These are phyloP conservation scores for Ypsolopha scabrella DNA, from an alignment of 2,888 invertebrate species.

Conservation along the genomic window DNA sequence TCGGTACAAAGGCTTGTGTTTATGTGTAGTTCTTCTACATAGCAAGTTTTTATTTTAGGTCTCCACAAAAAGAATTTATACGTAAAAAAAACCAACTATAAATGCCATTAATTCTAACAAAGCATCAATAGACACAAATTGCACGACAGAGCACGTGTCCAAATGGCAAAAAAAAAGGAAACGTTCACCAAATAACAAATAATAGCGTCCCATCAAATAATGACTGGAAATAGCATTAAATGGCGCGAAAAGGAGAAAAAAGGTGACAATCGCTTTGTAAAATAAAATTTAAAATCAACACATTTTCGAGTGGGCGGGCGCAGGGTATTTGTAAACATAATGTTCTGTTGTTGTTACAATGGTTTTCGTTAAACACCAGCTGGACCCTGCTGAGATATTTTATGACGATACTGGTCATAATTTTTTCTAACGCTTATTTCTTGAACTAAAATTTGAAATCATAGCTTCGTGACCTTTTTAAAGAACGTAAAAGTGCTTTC, in stretches of 20 bases:
- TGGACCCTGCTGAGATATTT: not conserved
- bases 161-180: conserved; percentile 27
- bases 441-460: not conserved
- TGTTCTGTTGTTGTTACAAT: conserved; percentile 51
- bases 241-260: conserved; percentile 63
- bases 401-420: not conserved
- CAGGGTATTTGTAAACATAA: conserved; percentile 64
- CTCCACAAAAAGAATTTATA: not conserved
- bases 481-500: not conserved
- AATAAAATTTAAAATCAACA: conserved; percentile 64
- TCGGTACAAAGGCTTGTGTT: no score
- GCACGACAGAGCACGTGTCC: conserved; percentile 48
- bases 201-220: conserved; percentile 14
- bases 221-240: conserved; percentile 59
- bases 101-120: conserved; percentile 34
- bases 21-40: no score
- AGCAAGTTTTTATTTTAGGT: no score
- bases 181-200: conserved; percentile 7
- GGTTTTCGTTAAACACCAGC: conserved; percentile 14
- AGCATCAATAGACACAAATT: conserved; percentile 58
- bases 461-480: not conserved
- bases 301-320: conserved; percentile 67
- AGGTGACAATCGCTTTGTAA: conserved; percentile 51
- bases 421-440: not conserved
- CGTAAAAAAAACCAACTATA: conserved; percentile 13